phyloP scores from a whole-genome alignment of 1,140 invertebrate species.

The Bicyclus anynana region DNA sequence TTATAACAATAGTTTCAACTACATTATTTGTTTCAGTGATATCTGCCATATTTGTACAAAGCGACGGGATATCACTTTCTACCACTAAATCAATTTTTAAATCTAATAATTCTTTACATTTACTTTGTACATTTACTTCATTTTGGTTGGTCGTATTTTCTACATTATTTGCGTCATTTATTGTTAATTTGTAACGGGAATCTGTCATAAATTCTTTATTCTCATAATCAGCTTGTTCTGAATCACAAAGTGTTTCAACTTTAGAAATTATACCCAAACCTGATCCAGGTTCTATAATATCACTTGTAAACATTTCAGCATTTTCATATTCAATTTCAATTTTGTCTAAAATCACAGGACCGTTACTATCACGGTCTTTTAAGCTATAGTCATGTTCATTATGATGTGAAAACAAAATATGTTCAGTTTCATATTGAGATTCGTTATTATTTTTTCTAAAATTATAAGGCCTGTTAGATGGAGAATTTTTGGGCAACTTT shows the following conservation, averaged over 20 bases:
- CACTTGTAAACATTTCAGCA: slow-evolving; percentile 21
- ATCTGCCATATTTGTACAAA: neutral
- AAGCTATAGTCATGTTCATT: slow-evolving; percentile 59
- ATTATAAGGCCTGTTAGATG: slow-evolving; percentile 33
- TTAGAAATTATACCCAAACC: slow-evolving; percentile 29
- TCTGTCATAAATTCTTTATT: slow-evolving; percentile 1
- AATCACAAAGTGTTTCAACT: slow-evolving; percentile 29
- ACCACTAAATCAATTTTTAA: neutral
- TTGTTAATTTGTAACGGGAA: slow-evolving; percentile 3
- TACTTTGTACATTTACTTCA: neutral
- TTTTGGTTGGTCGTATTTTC: neutral
- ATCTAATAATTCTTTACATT: neutral
- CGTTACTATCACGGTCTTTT: slow-evolving; percentile 23
- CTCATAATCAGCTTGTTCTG: slow-evolving; percentile 7
- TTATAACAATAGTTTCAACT: neutral
- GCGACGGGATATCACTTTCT: neutral
- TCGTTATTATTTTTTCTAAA: slow-evolving; percentile 40
- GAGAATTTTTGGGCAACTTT: slow-evolving; percentile 17
- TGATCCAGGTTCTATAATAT: slow-evolving; percentile 20
- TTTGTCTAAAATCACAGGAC: slow-evolving; percentile 20
- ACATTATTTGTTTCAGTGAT: neutral
- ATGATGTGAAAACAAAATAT: slow-evolving; percentile 34
- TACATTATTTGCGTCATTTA: slow-evolving; percentile 3
- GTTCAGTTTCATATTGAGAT: slow-evolving; percentile 39
- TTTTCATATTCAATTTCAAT: slow-evolving; percentile 22